phyloP scores from a whole-genome alignment of 2,888 invertebrate species.

The Epistrophella euchroma region DNA sequence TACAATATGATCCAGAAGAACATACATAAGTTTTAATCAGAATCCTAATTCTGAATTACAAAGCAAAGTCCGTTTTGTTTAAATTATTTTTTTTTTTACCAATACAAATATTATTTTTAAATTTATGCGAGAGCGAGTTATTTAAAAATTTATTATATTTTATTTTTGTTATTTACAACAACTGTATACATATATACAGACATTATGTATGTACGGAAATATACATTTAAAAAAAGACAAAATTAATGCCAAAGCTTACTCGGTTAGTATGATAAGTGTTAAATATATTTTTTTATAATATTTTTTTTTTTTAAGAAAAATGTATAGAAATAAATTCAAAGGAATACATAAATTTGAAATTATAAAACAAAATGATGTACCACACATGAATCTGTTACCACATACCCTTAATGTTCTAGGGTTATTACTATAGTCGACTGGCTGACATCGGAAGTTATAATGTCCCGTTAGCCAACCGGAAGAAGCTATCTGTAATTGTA shows the following conservation, averaged over 20 bases:
- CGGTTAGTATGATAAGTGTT: slow-evolving; percentile 38
- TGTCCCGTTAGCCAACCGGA: slow-evolving; percentile 97
- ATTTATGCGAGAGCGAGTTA: slow-evolving; percentile 56
- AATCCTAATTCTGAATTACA: not conserved
- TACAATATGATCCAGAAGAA: slow-evolving; percentile 21
- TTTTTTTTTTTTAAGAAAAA: not conserved
- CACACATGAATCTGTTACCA: slow-evolving; percentile 80
- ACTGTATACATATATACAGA: not conserved
- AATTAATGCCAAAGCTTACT: slow-evolving; percentile 19
- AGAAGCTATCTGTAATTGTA: slow-evolving; percentile 90
- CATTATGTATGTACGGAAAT: not conserved
- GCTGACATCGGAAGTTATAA: slow-evolving; percentile 98
- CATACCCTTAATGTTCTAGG: slow-evolving; percentile 95
- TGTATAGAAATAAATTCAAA: slow-evolving; percentile 6
- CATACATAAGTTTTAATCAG: not conserved
- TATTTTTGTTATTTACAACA: slow-evolving; percentile 31
- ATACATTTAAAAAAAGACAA: not conserved
- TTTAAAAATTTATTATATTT: not conserved
- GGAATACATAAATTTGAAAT: slow-evolving; percentile 54
- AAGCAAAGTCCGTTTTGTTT: slow-evolving; percentile 35
- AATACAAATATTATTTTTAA: slow-evolving; percentile 5
- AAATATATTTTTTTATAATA: slow-evolving; percentile 7
- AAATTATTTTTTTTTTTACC: slow-evolving; percentile 7
- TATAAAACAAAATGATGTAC: slow-evolving; percentile 69
- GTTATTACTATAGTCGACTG: slow-evolving; percentile 97